Conservation (phyloP, 1,140 invertebrate species). For the Zaprionus taronus region DNA sequence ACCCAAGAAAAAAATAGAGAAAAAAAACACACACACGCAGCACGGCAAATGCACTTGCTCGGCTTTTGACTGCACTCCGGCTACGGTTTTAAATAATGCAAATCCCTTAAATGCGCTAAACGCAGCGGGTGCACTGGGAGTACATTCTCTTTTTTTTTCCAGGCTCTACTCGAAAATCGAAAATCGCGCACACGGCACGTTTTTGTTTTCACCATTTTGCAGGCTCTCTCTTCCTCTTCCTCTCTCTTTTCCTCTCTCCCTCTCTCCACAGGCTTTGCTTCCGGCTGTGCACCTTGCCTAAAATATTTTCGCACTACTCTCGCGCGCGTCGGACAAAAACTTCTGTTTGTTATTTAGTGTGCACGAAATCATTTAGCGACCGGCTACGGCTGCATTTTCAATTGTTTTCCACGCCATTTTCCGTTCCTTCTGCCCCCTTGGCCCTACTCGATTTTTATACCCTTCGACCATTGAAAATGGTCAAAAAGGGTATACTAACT, state of each 20-base stretch:
- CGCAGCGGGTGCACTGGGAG: conserved; percentile 44
- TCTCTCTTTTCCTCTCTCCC: no score
- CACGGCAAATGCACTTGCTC: conserved; percentile 20
- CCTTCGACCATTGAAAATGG: no score
- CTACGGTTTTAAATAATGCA: conserved; percentile 73
- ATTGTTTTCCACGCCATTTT: conserved; percentile 37
- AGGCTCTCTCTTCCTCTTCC: not conserved
- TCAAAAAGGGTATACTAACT: no score
- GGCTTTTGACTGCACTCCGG: conserved; percentile 60
- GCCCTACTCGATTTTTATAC: conserved; percentile 10
- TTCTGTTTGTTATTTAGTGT: conserved; percentile 71
- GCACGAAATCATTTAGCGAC: conserved; percentile 67
- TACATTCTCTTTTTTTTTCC: not conserved
- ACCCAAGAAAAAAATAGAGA: not conserved
- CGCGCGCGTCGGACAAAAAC: conserved; percentile 27
- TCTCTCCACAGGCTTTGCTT: conserved; percentile 23
- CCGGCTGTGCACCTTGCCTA: conserved; percentile 36
- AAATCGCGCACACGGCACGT: conserved; percentile 64
- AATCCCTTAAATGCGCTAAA: conserved; percentile 78
- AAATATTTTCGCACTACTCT: conserved; percentile 31
- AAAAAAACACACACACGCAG: not conserved
- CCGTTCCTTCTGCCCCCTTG: not conserved
- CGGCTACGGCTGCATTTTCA: conserved; percentile 36
- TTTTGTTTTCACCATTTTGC: conserved; percentile 45
- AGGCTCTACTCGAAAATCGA: conserved; percentile 41